phyloP scores from a whole-genome alignment of 2,113 vertebrate genomes.

The Macquaria ambigua region DNA sequence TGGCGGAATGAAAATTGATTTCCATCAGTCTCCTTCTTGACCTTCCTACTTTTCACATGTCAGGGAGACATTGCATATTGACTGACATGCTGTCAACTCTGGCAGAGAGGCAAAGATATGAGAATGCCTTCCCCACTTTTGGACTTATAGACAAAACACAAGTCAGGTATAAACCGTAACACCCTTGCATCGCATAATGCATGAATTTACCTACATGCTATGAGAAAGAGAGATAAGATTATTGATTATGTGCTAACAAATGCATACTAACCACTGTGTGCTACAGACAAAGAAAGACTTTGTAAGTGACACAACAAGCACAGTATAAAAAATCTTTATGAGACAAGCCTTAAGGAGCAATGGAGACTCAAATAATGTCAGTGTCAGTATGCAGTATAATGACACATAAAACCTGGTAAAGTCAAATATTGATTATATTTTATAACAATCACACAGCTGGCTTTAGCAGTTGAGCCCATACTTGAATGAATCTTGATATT shows the following conservation, averaged over 20 bases:
- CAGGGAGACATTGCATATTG: slow-evolving; percentile 11
- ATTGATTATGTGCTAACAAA: slow-evolving; percentile 11
- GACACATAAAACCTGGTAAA: not conserved
- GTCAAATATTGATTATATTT: not conserved
- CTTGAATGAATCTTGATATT: not conserved
- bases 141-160: not conserved
- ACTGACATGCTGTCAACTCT: slow-evolving; percentile 46
- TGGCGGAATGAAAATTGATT: slow-evolving; percentile 53
- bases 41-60: slow-evolving; percentile 49
- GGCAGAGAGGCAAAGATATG: not conserved
- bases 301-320: not conserved
- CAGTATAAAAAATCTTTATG: not conserved
- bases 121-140: slow-evolving; percentile 16
- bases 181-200: not conserved
- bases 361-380: not conserved
- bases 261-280: not conserved
- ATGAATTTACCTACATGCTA: not conserved
- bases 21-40: slow-evolving; percentile 58
- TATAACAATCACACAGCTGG: not conserved
- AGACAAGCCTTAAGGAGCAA: not conserved
- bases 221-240: not conserved
- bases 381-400: not conserved
- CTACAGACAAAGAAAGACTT: not conserved
- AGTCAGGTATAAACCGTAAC: not conserved
- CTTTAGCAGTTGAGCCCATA: not conserved